phyloP scores from a whole-genome alignment of 2,888 invertebrate genomes.

The Neoscelio sp. region DNA sequence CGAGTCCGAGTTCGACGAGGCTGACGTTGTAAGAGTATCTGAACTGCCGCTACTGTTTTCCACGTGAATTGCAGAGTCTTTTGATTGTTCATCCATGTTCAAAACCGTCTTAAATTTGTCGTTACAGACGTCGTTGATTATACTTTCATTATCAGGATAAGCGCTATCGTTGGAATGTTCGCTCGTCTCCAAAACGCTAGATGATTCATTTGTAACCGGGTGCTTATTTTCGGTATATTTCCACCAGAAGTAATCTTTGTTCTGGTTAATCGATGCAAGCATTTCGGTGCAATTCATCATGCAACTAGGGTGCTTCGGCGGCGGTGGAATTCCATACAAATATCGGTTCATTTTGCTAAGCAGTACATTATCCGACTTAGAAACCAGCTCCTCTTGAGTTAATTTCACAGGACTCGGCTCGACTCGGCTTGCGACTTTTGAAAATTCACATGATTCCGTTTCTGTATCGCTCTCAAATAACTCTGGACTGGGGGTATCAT shows the following conservation, averaged over 20 bases:
- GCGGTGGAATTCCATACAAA: conserved; percentile 89
- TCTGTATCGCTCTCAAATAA: conserved; percentile 79
- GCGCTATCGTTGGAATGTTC: conserved; percentile 72
- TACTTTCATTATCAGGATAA: conserved; percentile 50
- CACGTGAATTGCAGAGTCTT: conserved; percentile 39
- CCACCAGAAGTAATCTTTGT: conserved; percentile 84
- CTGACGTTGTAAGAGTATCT: conserved; percentile 58
- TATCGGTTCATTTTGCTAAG: conserved; percentile 84
- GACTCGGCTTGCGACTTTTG: conserved; percentile 4
- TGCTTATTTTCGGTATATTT: conserved; percentile 48
- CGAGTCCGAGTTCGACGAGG: conserved; percentile 42
- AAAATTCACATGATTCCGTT: too few relatives aligned
- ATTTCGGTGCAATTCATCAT: conserved; percentile 88
- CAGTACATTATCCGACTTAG: conserved; percentile 81
- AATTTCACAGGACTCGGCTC: conserved; percentile 68
- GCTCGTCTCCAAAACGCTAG: conserved; percentile 77
- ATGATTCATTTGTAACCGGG: conserved; percentile 75
- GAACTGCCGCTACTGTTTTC: conserved; percentile 56
- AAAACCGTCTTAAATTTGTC: conserved; percentile 2
- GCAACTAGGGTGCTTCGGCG: conserved; percentile 89
- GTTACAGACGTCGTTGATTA: conserved; percentile 13
- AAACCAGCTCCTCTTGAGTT: conserved; percentile 74
- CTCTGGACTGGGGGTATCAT: conserved; percentile 76
- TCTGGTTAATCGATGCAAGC: conserved; percentile 85
- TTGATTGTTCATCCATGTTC: conserved; percentile 48